Evolutionary conservation across 2,888 invertebrate species (phyloP), one percentile per base, ranked within the genome.

Genomic region (Nasonia oneida): DNA sequence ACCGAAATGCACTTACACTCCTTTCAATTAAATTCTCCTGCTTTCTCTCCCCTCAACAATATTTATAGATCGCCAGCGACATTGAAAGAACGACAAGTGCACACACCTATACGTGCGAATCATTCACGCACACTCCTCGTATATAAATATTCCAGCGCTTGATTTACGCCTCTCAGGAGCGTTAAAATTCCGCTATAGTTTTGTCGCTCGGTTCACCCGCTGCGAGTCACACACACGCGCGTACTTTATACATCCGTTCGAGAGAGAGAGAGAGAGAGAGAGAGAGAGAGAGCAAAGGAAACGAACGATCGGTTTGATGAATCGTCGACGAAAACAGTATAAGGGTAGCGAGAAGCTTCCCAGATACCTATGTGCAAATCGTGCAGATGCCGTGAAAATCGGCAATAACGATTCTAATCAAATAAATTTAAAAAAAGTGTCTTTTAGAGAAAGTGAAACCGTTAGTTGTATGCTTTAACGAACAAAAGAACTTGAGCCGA

Each of bases 181-280:
- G 78, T 80, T 84, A 84, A 84, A 84, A 80, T 80, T 75, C 75
- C n/a, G 73, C 23, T 42, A 42, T 39, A 73, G 73, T 73, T 73
- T 42, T 23, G 76, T 33, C 57, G 76, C 47, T 37, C 12, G 18
- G 33, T 53, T 76, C 76, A 15, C 53, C 76, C n/a, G 76, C 53
- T 57, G 53, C 18, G 53, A 18, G 2, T 39, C 37, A 37, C 33
- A 18, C 15, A 53, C 3, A 42, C 12, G 42, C 4, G 42, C 18
- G 6, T 73, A n/a, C n/a, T 73, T 47, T 42, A 73, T 73, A n/a
- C 23, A 10, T 14, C 3, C 12, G 33, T 8, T n/a, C 57, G n/a
- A 33, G 37, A 29, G 37, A 23, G 4, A 15, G n/a, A 57, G 18
- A 57, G 57, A 61, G 37, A 37, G 37, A 37, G 37, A 57, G 18